Evolutionary conservation across 2,888 invertebrate species (phyloP), one percentile per base, ranked within the genome.

Genomic region (Catocala sponsa): DNA sequence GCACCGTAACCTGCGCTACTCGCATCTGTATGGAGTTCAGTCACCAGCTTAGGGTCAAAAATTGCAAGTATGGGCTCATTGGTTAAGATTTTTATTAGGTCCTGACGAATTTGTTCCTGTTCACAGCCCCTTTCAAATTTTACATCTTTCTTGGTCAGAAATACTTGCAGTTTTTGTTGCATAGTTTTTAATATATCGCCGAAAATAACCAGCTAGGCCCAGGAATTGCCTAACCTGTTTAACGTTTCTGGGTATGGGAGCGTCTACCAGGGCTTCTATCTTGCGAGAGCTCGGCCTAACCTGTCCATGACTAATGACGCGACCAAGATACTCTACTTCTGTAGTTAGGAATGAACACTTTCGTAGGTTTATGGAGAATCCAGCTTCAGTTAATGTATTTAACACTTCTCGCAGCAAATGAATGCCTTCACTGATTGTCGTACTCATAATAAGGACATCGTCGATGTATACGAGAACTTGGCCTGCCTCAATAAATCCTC

Each of bases 331-430:
- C 15, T 15, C 15, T 2, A 15, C 15, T 15, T 15, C 38, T 6
- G 38, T 38, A 38, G 38, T 38, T 38, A 15, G 0, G 15, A 15
- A 15, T 15, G 15, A 15, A 15, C 15, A 15, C 15, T 15, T 15
- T 15, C 15, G 15, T 1, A 74, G 5, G 43, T 77, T 77, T 4
- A 77, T 58, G 0, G 78, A 79, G 63, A 78, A 78, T 0, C 80
- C 76, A 0, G 77, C 63, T 0, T 47, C 0, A 0, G 65, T 63
- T 6, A 68, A 5, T 0, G 60, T 58, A 5, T 33, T 12, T 35
- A 61, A 50, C 0, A 58, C 62, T 4, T 38, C 13, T 0, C 61
- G 49, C 2, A 65, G 50, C 0, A 57, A 46, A 0, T n/a, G 5
- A 6, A 63, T 52, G 9, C 62, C 57, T 2, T 54, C 49, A 7